These are phyloP conservation scores for Drosophila trichaetosa DNA, from an alignment of 2,888 invertebrate genomes.

Conservation along the genomic window DNA sequence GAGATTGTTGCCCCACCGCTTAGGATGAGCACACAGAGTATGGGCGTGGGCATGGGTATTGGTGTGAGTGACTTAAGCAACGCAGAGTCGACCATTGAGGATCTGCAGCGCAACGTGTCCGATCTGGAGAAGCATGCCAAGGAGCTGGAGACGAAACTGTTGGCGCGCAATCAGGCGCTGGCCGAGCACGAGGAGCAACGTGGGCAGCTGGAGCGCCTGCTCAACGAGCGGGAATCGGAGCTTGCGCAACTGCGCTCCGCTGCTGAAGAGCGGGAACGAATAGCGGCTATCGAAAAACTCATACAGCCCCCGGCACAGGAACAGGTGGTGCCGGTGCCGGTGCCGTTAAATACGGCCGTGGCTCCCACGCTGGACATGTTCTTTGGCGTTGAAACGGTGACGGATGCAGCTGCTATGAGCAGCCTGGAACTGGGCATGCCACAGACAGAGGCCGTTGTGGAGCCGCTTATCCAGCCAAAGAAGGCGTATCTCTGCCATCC, in stretches of 20 bases:
- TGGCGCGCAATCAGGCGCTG: conserved; percentile 74
- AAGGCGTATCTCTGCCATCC: conserved; percentile 87
- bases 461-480: conserved; percentile 86
- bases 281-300: conserved; percentile 56
- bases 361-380: conserved; percentile 83
- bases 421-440: conserved; percentile 48
- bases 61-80: not conserved
- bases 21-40: conserved; percentile 23
- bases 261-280: conserved; percentile 63
- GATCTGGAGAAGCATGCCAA: conserved; percentile 84
- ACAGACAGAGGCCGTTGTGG: conserved; percentile 77
- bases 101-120: conserved; percentile 83
- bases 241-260: conserved; percentile 56
- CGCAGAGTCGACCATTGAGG: conserved; percentile 84
- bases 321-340: conserved; percentile 7
- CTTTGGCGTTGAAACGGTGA: conserved; percentile 66
- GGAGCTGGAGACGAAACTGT: conserved; percentile 83
- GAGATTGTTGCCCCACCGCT: conserved; percentile 79
- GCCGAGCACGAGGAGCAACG: conserved; percentile 71
- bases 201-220: conserved; percentile 50
- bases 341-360: not conserved
- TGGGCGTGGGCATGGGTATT: conserved; percentile 12
- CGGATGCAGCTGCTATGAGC: conserved; percentile 12
- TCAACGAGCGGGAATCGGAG: conserved; percentile 50
- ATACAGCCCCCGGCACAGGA: conserved; percentile 45